These are phyloP conservation scores for Zaprionus bogoriensis DNA, from an alignment of 2,888 invertebrate genomes.

Conservation along the genomic window DNA sequence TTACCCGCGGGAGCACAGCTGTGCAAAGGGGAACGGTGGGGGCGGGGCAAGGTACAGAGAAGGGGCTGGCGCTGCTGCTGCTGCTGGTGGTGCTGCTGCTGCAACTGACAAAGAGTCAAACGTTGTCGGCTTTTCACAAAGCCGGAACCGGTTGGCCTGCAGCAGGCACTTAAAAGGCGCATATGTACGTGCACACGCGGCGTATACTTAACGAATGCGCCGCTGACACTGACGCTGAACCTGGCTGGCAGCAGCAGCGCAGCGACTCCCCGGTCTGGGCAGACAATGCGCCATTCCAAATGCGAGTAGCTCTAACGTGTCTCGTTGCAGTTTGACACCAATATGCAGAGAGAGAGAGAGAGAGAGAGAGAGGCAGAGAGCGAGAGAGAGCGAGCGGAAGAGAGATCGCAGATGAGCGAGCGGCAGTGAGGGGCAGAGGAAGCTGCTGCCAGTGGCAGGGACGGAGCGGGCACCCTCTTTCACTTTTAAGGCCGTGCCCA, in stretches of 20 bases:
- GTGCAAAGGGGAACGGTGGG: neutral
- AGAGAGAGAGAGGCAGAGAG: neutral
- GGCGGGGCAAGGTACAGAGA: neutral
- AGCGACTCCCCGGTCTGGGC: neutral
- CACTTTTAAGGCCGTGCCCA: slow-evolving; percentile 57
- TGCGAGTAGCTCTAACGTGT: slow-evolving; percentile 63
- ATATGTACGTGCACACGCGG: slow-evolving; percentile 61
- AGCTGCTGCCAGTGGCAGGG: neutral
- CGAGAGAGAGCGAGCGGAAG: neutral
- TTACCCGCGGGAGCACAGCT: slow-evolving; percentile 20
- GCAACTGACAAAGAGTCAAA: slow-evolving; percentile 38
- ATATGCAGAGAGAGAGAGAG: slow-evolving; percentile 33
- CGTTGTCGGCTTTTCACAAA: slow-evolving; percentile 66
- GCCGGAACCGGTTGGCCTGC: slow-evolving; percentile 60
- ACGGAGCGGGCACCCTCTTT: slow-evolving; percentile 47
- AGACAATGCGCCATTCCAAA: slow-evolving; percentile 61
- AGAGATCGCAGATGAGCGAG: neutral
- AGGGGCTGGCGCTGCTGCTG: slow-evolving; percentile 10
- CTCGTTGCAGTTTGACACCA: slow-evolving; percentile 69
- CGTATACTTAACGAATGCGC: slow-evolving; percentile 74
- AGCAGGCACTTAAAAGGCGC: slow-evolving; percentile 62
- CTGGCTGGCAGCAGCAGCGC: slow-evolving; percentile 12
- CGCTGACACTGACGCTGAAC: slow-evolving; percentile 67
- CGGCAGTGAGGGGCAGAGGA: neutral
- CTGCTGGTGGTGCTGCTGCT: neutral